A percentile compares a stretch with the other conserved stretches of the same genome.
phyloP scores from a whole-genome alignment of 1,140 invertebrate species.

The Drepana arcuata region DNA sequence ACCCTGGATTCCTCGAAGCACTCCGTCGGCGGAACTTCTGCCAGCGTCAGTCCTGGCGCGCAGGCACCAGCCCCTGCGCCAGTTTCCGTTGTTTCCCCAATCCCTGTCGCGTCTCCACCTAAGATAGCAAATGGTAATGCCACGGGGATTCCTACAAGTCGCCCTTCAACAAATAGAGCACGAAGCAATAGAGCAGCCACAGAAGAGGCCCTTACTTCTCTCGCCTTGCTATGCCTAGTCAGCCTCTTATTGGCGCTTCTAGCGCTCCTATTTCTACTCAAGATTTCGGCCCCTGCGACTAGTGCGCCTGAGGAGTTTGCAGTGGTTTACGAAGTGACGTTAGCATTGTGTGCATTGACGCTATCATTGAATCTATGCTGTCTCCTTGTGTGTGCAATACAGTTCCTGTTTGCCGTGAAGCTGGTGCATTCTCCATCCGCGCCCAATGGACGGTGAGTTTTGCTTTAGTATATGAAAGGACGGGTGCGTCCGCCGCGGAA shows the following conservation, averaged over 20 bases:
- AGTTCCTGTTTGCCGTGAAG: conserved; percentile 94
- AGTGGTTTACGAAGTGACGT: conserved; percentile 91
- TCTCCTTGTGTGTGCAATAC: conserved; percentile 92
- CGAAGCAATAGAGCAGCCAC: conserved; percentile 74
- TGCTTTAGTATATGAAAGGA: neutral
- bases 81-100: conserved; percentile 34
- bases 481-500: conserved; percentile 13
- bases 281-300: conserved; percentile 80
- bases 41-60: conserved; percentile 68
- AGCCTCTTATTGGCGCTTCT: conserved; percentile 86
- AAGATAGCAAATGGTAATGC: conserved; percentile 64
- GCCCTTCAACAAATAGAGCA: conserved; percentile 35
- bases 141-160: conserved; percentile 65
- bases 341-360: conserved; percentile 89
- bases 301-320: conserved; percentile 84
- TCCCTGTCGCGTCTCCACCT: conserved; percentile 42
- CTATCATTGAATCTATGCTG: conserved; percentile 91
- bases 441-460: conserved; percentile 70
- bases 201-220: conserved; percentile 86
- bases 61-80: conserved; percentile 38
- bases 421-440: conserved; percentile 83
- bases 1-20: conserved; percentile 80
- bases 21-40: conserved; percentile 77
- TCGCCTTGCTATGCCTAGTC: conserved; percentile 88
- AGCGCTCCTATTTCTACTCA: conserved; percentile 87